These are phyloP conservation scores for Gorsachius magnificus DNA, from an alignment of 2,797 vertebrate species.

Conservation along the genomic window DNA sequence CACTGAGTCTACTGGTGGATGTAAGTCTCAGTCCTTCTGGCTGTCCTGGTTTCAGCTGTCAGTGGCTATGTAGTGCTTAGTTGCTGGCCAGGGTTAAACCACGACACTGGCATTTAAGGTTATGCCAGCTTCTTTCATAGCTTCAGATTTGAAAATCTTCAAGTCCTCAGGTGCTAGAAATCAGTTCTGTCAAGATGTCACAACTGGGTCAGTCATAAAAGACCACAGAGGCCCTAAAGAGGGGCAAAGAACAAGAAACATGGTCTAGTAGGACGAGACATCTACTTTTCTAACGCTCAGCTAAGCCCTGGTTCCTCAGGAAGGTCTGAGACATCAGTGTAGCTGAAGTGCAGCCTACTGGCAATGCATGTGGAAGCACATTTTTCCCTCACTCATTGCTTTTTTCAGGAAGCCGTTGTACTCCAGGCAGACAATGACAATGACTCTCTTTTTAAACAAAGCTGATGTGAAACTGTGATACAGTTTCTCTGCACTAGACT, in stretches of 20 bases:
- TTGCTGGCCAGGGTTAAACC: too few relatives aligned
- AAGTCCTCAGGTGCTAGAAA: neutral
- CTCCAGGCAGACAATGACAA: neutral
- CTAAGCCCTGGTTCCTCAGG: neutral
- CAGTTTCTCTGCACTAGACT: neutral
- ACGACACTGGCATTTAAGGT: neutral
- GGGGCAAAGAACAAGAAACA: neutral
- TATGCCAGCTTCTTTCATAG: neutral
- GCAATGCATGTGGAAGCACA: rapidly evolving
- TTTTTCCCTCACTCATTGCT: neutral
- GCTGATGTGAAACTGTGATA: neutral
- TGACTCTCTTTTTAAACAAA: neutral
- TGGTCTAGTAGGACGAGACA: neutral
- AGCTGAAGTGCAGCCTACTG: neutral
- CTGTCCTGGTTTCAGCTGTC: too few relatives aligned
- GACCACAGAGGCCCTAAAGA: neutral
- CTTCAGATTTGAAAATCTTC: neutral
- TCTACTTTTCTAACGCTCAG: neutral
- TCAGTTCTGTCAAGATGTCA: neutral
- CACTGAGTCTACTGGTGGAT: neutral
- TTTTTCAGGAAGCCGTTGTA: neutral
- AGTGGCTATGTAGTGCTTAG: too few relatives aligned
- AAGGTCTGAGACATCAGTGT: neutral
- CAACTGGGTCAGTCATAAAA: neutral
- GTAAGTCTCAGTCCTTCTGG: neutral